Evolutionary conservation across 92 coral and sea anemone genomes (phyloP).

Genomic region (Umimayanthus kanabou): DNA sequence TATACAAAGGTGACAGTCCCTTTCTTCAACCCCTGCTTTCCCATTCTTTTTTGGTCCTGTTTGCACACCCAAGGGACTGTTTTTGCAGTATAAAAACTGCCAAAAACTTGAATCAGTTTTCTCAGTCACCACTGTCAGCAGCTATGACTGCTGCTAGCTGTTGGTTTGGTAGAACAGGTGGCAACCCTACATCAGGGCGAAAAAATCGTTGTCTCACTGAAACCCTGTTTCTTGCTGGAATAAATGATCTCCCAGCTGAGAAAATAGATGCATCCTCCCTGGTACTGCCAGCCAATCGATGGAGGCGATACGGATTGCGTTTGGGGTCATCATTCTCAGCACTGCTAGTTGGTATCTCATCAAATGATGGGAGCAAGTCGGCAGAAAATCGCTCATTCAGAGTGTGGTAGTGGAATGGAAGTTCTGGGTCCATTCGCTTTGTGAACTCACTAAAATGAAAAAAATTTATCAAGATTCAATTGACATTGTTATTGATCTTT

Average conservation of each 20-base stretch:
- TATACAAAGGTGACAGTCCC: too few relatives aligned
- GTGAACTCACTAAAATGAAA: background rate
- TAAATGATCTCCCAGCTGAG: background rate
- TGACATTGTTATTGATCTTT: too few relatives aligned
- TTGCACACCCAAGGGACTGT: too few relatives aligned
- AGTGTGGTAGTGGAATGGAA: background rate
- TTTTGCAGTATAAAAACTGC: too few relatives aligned
- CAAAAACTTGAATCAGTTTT: too few relatives aligned
- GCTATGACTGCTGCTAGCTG: too few relatives aligned
- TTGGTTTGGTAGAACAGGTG: background rate
- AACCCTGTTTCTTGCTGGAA: background rate
- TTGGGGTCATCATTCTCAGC: background rate
- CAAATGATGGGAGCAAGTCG: background rate
- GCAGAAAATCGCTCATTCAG: background rate
- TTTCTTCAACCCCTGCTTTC: too few relatives aligned
- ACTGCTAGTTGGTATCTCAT: background rate
- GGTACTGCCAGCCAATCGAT: background rate
- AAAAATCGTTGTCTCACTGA: background rate
- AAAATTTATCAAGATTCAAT: too few relatives aligned
- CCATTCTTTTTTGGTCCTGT: too few relatives aligned
- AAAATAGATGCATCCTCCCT: background rate
- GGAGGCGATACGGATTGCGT: background rate
- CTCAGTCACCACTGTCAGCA: too few relatives aligned
- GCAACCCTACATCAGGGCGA: background rate
- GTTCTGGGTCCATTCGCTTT: background rate